Conservation (phyloP, 2,888 invertebrate genomes). For the Ochropacha duplaris region DNA sequence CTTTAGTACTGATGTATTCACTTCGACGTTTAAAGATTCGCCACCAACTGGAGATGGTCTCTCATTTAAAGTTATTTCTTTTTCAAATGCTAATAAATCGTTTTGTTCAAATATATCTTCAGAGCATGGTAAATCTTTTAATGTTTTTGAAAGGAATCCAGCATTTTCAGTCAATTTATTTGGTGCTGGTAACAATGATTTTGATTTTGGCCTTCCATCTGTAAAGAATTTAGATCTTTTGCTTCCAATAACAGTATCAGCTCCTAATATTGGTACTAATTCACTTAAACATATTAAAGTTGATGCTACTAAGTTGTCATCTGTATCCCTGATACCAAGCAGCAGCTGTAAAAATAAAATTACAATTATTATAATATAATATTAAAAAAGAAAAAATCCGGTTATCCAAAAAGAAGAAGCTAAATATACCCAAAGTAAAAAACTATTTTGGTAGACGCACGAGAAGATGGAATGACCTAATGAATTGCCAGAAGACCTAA, state of each 20-base stretch:
- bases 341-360: constrained; percentile 84
- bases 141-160: constrained; percentile 47
- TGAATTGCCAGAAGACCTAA: too few relatives aligned
- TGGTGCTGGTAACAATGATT: constrained; percentile 19
- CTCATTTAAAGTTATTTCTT: constrained; percentile 83
- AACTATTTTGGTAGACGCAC: too few relatives aligned
- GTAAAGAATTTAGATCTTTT: constrained; percentile 91
- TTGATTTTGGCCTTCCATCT: constrained; percentile 89
- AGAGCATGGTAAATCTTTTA: constrained; percentile 63
- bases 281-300: constrained; percentile 92
- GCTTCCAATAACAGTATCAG: constrained; percentile 93
- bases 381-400: constrained; percentile 2
- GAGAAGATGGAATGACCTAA: too few relatives aligned
- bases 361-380: too few relatives aligned
- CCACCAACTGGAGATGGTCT: constrained; percentile 93
- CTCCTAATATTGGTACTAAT: constrained; percentile 92
- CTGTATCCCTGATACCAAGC: constrained; percentile 93
- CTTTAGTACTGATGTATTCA: constrained; percentile 55
- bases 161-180: constrained; percentile 31
- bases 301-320: constrained; percentile 91
- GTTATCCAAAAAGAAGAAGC: too few relatives aligned
- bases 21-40: constrained; percentile 84
- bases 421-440: too few relatives aligned
- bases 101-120: constrained; percentile 51
- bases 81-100: constrained; percentile 54